Conservation (phyloP, 2,113 vertebrate genomes). For the Pachypanchax playfairii region DNA sequence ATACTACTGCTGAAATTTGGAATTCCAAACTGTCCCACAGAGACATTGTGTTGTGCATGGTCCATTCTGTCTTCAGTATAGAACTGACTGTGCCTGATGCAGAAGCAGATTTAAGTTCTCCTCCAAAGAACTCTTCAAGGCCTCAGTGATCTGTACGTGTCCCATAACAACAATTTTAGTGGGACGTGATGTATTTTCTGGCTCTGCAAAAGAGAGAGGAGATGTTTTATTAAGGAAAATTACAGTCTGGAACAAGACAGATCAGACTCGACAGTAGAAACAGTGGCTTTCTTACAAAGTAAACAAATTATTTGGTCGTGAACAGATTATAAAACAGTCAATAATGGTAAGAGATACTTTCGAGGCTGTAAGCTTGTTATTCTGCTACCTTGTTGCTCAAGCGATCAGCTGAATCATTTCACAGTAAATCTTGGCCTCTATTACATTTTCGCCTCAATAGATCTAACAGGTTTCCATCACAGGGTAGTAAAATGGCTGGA, state of each 20-base stretch:
- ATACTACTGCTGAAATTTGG: slow-evolving; percentile 28
- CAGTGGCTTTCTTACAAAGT: slow-evolving; percentile 30
- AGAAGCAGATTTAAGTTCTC: slow-evolving; percentile 25
- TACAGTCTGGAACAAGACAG: slow-evolving; percentile 28
- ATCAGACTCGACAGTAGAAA: slow-evolving; percentile 12
- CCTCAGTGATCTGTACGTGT: slow-evolving; percentile 29
- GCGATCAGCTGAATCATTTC: slow-evolving; percentile 35
- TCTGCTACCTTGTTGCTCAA: slow-evolving; percentile 21
- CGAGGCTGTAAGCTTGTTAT: slow-evolving; percentile 16
- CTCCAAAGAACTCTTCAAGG: slow-evolving; percentile 22
- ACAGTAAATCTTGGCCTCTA: slow-evolving; percentile 1
- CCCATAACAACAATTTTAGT: slow-evolving; percentile 28
- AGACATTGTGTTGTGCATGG: slow-evolving; percentile 42
- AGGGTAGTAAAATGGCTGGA: slow-evolving; percentile 3
- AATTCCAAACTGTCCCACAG: slow-evolving; percentile 23
- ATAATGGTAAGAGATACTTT: slow-evolving; percentile 14
- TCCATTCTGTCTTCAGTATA: slow-evolving; percentile 39
- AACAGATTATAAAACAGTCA: slow-evolving; percentile 34
- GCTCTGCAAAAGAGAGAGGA: slow-evolving; percentile 4
- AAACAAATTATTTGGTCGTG: slow-evolving; percentile 42
- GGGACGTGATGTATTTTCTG: slow-evolving; percentile 19
- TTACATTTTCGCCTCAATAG: slow-evolving; percentile 34
- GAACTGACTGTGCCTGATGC: slow-evolving; percentile 25
- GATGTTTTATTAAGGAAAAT: slow-evolving; percentile 29
- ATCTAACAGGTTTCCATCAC: slow-evolving; percentile 23